Evolutionary conservation across 2,113 vertebrate species (phyloP).

Genomic region (Corvus moneduloides): DNA sequence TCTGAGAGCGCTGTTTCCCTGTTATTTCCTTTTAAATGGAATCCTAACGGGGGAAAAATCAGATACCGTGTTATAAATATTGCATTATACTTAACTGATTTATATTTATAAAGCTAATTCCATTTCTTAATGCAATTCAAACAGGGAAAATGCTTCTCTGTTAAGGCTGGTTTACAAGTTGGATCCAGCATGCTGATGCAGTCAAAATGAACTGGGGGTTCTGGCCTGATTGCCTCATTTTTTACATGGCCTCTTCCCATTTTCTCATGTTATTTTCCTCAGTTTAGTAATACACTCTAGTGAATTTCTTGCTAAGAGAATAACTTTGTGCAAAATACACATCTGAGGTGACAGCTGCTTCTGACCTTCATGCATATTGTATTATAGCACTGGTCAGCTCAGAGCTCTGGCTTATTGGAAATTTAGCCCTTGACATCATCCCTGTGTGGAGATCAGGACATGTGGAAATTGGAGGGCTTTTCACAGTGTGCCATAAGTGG

Average conservation of each 20-base stretch:
- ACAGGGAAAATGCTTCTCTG: conserved; percentile 9
- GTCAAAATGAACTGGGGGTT: neutral
- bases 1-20: conserved; percentile 30
- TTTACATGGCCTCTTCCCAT: neutral
- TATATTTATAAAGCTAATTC: conserved; percentile 64
- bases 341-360: conserved; percentile 6
- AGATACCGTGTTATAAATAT: conserved; percentile 47
- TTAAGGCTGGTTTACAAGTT: neutral
- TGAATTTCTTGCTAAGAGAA: conserved; percentile 15
- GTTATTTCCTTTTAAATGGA: conserved; percentile 61
- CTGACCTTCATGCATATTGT: conserved; percentile 47
- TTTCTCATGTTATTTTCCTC: neutral
- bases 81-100: conserved; percentile 58
- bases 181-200: neutral
- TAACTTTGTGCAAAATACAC: conserved; percentile 1
- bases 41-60: conserved; percentile 43
- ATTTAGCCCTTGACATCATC: conserved; percentile 7
- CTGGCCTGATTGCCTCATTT: neutral
- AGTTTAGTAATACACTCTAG: neutral
- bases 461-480: neutral
- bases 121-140: conserved; percentile 31
- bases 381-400: conserved; percentile 6
- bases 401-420: conserved; percentile 1
- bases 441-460: neutral
- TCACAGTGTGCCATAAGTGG: neutral